Base-by-base conservation (phyloP, 1,140 invertebrate genomes). In the Gerris buenoi region DNA sequence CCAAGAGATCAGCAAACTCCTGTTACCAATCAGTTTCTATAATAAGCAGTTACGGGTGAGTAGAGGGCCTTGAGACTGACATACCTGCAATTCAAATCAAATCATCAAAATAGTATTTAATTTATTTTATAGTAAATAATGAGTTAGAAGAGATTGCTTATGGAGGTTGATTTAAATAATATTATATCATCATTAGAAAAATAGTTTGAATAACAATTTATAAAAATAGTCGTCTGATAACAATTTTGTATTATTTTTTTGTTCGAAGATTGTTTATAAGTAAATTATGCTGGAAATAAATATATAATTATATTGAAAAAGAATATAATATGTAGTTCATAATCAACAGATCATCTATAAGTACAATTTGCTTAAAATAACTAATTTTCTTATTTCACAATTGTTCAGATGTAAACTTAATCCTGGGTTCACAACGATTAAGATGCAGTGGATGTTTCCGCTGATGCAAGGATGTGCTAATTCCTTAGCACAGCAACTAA, bases 321-420 rank as follows among this genome's bases (percentile, higher is more conserved):
- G 33, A 18, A 10, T 46, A 10, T 46, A 46, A 5, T 46, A 5
- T 46, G 33, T 46, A 46, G 5, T 18, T 46, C 18, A 46, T 18
- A 46, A 5, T 46, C 18, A 18, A 46, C 18, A 10, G 18, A 46
- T 46, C 5, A 10, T 46, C 33, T 46, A 46, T 46, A 10, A 10
- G 33, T 46, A 10, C 33, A 5, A 10, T 5, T 46, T 46, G 18
- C 5, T 46, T 46, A 46, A 5, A 46, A 10, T 46, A 46, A 46
- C 18, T 46, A 10, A 46, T 46, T 46, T 10, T 18, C 33, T 46
- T 46, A 5, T 46, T 46, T 46, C 5, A 10, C 18, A n/a, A n/a
- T 66, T 70, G 25, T 68, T 76, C 2, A 69, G 77, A 25, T 70
- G 65, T n/a, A 74, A 73, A 59, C 65, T 79, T 23, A 73, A 60